A percentile compares a stretch with the other conserved stretches of the same genome.
These are phyloP conservation scores for Verasper variegatus DNA, from an alignment of 2,113 vertebrate genomes.

Conservation along the genomic window DNA sequence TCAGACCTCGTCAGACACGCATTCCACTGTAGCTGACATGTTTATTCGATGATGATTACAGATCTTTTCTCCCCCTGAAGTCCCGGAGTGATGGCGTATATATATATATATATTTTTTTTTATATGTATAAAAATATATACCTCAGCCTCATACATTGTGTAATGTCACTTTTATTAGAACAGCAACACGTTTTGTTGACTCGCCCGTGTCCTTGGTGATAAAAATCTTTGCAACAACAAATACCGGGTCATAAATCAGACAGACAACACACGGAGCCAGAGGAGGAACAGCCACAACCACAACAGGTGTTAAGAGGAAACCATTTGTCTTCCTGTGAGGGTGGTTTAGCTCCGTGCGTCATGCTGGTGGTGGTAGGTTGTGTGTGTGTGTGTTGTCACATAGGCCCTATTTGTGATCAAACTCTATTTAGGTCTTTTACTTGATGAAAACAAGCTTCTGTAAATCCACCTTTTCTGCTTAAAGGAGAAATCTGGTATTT, in stretches of 20 bases:
- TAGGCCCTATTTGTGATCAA: constrained; percentile 23
- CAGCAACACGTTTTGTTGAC: constrained; percentile 52
- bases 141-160: constrained; percentile 16
- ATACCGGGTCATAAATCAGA: constrained; percentile 73
- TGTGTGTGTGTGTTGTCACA: constrained; percentile 29
- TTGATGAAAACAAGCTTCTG: constrained; percentile 19
- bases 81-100: constrained; percentile 4
- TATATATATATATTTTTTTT: neutral
- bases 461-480: neutral
- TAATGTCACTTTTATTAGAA: constrained; percentile 47
- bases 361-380: neutral
- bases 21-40: constrained; percentile 50
- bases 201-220: constrained; percentile 69
- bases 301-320: constrained; percentile 78
- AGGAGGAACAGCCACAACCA: constrained; percentile 69
- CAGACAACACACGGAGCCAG: constrained; percentile 49
- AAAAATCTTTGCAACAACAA: constrained; percentile 77
- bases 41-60: constrained; percentile 48
- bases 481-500: neutral
- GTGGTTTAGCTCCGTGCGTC: constrained; percentile 19
- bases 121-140: neutral
- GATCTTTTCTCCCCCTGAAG: constrained; percentile 9
- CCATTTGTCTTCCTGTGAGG: constrained; percentile 72
- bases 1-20: constrained; percentile 43
- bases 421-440: constrained; percentile 16